Base-by-base conservation (phyloP, 2,888 invertebrate genomes). In the Urechis unicinctus region DNA sequence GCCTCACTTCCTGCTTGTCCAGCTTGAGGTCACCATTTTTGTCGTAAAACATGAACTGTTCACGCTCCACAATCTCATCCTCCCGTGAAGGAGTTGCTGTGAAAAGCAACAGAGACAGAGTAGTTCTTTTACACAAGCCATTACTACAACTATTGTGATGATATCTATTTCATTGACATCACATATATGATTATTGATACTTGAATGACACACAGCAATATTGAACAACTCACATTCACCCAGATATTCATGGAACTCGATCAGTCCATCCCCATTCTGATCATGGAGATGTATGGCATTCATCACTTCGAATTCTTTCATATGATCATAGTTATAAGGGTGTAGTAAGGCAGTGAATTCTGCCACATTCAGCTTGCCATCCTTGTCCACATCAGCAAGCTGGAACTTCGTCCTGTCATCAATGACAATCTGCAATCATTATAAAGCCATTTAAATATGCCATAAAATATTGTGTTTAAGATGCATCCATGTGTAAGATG, bases 331-430 rank as follows among this genome's bases (percentile, higher is more conserved):
- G 76, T 96, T 94, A 79, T 95, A 94, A 0, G 98, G 97, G 77
- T 91, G 92, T 47, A 89, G 86, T 78, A 96, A 97, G 25, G 88
- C 84, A 63, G 88, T 81, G 80, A 91, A 95, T 78, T 98, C 97
- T 1, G 84, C 80, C 1, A 82, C 70, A 68, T 86, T 84, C 51
- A 98, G 81, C 31, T 81, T 77, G 0, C 87, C 88, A 78, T 98
- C 92, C 22, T 85, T 82, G 75, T 96, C 85, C 17, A 78, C 69
- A 81, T 98, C 97, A 0, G 96, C 93, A 2, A 85, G 85, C 51
- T 83, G 78, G 81, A 95, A 98, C 81, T 94, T 87, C 53, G 83
- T 82, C 74, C 87, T 87, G 76, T 97, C 97, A 68, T 93, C 91
- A 52, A 73, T 68, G 43, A 83, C 62, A 69, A 81, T 74, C 78